These are phyloP conservation scores for Aurelia aurita DNA, from an alignment of 30 jellyfish, hydroid and myxozoan genomes.

Conservation along the genomic window DNA sequence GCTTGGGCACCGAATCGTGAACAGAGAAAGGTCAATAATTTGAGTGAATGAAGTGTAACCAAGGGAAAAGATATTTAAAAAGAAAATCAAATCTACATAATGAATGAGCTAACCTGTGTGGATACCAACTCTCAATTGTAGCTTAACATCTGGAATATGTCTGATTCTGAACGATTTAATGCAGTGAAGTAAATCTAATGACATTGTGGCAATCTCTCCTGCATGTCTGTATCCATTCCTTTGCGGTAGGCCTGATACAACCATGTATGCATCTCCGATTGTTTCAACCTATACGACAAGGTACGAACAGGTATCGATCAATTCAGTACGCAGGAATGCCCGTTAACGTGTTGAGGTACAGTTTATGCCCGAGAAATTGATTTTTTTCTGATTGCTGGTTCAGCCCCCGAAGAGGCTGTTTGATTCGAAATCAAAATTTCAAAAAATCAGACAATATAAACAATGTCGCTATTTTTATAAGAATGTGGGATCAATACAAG, in stretches of 20 bases:
- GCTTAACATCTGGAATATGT: slow-evolving; percentile 82
- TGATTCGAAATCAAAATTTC: no score
- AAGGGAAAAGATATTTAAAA: not conserved
- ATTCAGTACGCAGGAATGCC: no score
- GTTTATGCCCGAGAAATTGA: no score
- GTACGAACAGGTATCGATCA: not conserved
- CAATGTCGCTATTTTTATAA: no score
- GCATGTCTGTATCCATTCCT: slow-evolving; percentile 91
- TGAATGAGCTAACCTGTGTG: slow-evolving; percentile 78
- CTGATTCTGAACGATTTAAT: slow-evolving; percentile 75
- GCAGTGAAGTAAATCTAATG: slow-evolving; percentile 89
- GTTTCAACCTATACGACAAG: slow-evolving; percentile 87
- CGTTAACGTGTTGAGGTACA: no score
- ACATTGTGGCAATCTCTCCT: slow-evolving; percentile 98
- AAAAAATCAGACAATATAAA: no score
- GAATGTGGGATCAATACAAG: no score
- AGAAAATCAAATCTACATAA: not conserved
- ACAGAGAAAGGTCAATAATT: no score
- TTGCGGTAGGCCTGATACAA: slow-evolving; percentile 94
- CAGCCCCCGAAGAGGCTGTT: no score
- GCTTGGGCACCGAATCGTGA: no score
- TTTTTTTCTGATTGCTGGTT: no score
- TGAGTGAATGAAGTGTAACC: no score
- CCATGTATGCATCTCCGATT: slow-evolving; percentile 99
- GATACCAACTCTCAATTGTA: slow-evolving; percentile 90